phyloP scores from a whole-genome alignment of 1,140 invertebrate species.

The Diploscapter pachys region DNA sequence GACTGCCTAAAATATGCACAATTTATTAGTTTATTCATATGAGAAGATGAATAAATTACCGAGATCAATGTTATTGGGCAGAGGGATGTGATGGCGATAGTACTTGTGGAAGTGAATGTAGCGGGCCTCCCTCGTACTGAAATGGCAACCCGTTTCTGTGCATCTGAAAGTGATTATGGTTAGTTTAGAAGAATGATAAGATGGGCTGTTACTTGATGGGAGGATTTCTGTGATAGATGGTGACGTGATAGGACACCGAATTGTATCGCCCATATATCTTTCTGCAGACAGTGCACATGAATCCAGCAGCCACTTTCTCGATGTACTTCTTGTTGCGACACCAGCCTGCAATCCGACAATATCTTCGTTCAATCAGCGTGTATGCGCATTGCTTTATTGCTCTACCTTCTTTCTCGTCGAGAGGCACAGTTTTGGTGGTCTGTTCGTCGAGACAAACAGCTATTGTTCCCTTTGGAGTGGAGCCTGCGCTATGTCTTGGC shows the following conservation, averaged over 20 bases:
- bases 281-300: constrained; percentile 43
- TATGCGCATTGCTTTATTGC: constrained; percentile 8
- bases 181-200: not conserved
- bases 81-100: constrained; percentile 53
- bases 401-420: not conserved
- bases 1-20: constrained; percentile 19
- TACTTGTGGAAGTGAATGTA: constrained; percentile 60
- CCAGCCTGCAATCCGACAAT: constrained; percentile 42
- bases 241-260: constrained; percentile 56
- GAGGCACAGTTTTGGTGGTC: not conserved
- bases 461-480: not conserved
- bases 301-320: constrained; percentile 50
- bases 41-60: constrained; percentile 34
- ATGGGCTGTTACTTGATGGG: constrained; percentile 41
- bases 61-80: constrained; percentile 54
- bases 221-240: constrained; percentile 58
- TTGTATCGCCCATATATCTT: constrained; percentile 56
- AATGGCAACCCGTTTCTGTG: constrained; percentile 51
- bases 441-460: not conserved
- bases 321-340: constrained; percentile 59
- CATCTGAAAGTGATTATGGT: constrained; percentile 34
- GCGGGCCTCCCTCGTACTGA: constrained; percentile 50
- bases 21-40: constrained; percentile 8
- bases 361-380: not conserved
- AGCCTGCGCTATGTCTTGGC: not conserved